Conservation (phyloP, 2,113 vertebrate genomes). For the Atractosteus spatula region DNA sequence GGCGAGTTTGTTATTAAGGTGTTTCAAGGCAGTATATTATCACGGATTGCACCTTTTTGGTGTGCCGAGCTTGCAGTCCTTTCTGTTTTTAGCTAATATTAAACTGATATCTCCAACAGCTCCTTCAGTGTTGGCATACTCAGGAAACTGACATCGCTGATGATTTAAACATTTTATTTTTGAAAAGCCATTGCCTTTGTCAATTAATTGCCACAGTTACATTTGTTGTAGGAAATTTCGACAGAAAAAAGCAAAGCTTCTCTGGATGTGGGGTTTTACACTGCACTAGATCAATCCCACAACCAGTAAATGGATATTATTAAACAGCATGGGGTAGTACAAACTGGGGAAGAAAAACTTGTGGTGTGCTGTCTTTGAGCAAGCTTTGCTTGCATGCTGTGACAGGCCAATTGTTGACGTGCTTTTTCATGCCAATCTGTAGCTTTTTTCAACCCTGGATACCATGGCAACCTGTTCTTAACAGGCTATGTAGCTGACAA, state of each 20-base stretch:
- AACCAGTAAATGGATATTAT: constrained; percentile 92
- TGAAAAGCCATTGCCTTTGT: constrained; percentile 52
- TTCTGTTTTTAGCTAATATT: constrained; percentile 2
- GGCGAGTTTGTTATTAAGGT: too few relatives aligned
- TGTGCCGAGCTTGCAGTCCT: not conserved
- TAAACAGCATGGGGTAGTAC: constrained; percentile 90
- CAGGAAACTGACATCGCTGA: constrained; percentile 40
- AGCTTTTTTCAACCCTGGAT: constrained; percentile 86
- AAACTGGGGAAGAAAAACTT: constrained; percentile 86
- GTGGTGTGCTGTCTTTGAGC: constrained; percentile 82
- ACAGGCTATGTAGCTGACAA: constrained; percentile 88
- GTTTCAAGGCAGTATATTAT: too few relatives aligned
- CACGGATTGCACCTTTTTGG: too few relatives aligned
- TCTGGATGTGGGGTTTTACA: constrained; percentile 77
- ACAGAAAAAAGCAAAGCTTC: constrained; percentile 73
- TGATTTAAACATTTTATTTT: constrained; percentile 48
- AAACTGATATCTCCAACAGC: constrained; percentile 7
- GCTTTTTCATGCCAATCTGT: constrained; percentile 91
- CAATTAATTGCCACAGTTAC: constrained; percentile 74
- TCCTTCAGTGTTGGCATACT: constrained; percentile 15
- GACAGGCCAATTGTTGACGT: constrained; percentile 93
- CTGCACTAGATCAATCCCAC: constrained; percentile 87
- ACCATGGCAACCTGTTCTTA: constrained; percentile 91
- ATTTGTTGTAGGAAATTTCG: constrained; percentile 79
- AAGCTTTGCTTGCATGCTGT: constrained; percentile 84